Evolutionary conservation across 2,797 vertebrate species (phyloP).

Genomic region (Chrysocyon brachyurus): DNA sequence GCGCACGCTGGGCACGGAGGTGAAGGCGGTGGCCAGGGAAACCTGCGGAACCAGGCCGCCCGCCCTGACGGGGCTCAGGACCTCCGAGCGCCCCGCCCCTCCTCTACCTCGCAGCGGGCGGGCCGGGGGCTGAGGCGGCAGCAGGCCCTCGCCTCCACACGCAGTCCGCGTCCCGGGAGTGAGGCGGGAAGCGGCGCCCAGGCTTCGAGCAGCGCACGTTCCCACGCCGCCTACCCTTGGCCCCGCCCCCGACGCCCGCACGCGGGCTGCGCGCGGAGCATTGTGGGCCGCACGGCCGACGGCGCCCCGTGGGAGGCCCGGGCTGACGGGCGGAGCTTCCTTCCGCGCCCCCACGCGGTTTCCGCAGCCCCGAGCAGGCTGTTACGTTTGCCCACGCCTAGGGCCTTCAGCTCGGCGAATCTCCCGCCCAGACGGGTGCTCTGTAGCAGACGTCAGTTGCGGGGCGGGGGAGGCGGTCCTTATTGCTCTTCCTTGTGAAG

Average conservation of each 20-base stretch:
- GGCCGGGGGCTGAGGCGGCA: neutral
- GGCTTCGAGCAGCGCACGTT: neutral
- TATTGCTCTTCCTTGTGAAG: neutral
- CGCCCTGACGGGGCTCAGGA: rapidly evolving
- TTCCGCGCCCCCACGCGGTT: rapidly evolving
- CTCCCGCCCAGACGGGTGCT: neutral
- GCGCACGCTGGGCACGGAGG: rapidly evolving
- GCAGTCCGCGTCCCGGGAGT: rapidly evolving
- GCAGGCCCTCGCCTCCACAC: rapidly evolving
- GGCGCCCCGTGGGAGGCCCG: rapidly evolving
- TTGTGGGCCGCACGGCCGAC: neutral
- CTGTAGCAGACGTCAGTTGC: too few species aligned
- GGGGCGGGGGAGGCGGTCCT: neutral
- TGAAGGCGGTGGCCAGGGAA: neutral
- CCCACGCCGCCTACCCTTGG: rapidly evolving
- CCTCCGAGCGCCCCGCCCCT: neutral
- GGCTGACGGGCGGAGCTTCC: rapidly evolving
- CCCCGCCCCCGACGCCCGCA: neutral
- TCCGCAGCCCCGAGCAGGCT: rapidly evolving
- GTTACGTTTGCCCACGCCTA: rapidly evolving
- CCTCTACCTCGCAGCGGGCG: neutral
- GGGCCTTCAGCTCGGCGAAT: rapidly evolving
- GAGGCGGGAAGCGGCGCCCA: rapidly evolving
- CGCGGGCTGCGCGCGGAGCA: neutral
- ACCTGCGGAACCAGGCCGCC: neutral